Evolutionary conservation across 2,888 invertebrate genomes (phyloP).

Genomic region (Synanthedon tipuliformis): DNA sequence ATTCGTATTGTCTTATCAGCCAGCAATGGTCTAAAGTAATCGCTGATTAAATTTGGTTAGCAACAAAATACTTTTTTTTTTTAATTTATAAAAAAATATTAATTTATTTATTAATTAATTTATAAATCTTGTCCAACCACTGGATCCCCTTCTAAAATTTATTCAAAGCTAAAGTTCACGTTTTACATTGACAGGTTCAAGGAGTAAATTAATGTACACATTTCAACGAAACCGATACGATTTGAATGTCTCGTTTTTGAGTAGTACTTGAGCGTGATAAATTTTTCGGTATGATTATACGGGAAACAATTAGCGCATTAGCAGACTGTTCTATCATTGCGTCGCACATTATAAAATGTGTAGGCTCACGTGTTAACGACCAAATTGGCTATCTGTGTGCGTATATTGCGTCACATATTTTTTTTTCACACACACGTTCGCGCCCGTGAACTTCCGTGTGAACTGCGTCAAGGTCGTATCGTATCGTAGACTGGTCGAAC

Average conservation of each 20-base stretch:
- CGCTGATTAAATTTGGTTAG: constrained; percentile 38
- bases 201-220: constrained; percentile 2
- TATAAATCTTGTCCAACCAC: constrained; percentile 29
- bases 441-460: constrained; percentile 64
- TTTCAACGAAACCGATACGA: constrained; percentile 4
- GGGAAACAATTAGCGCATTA: no score
- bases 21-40: constrained; percentile 35
- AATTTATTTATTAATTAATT: no score
- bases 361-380: neutral
- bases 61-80: constrained; percentile 44
- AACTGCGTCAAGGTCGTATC: constrained; percentile 57
- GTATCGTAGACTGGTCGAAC: constrained; percentile 18
- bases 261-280: constrained; percentile 3
- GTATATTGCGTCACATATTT: constrained; percentile 14
- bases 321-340: no score
- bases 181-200: constrained; percentile 8
- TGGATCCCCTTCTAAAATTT: constrained; percentile 4
- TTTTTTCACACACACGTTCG: constrained; percentile 13
- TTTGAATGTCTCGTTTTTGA: constrained; percentile 7
- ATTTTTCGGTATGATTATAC: no score
- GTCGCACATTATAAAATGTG: neutral
- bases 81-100: constrained; percentile 26
- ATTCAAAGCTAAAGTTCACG: constrained; percentile 1
- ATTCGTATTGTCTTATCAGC: constrained; percentile 63
- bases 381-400: constrained; percentile 1